These are phyloP conservation scores for Sisyra nigra DNA, from an alignment of 2,888 invertebrate species.

Conservation along the genomic window DNA sequence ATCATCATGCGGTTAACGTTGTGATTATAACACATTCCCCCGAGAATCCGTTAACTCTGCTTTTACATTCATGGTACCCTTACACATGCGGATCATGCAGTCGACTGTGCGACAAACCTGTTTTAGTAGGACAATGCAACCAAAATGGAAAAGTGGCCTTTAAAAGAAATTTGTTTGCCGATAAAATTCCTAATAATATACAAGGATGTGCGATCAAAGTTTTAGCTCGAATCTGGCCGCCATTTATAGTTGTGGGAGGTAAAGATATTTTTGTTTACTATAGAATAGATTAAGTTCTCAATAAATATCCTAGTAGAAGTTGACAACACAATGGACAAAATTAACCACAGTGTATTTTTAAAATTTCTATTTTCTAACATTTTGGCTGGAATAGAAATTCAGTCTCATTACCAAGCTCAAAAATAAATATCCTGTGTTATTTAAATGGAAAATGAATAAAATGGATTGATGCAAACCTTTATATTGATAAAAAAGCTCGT, in stretches of 20 bases:
- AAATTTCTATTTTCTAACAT: no score
- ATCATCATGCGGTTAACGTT: conserved; percentile 1
- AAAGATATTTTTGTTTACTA: no score
- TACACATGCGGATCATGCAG: conserved; percentile 5
- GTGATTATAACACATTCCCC: conserved; percentile 2
- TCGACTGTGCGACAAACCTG: not conserved
- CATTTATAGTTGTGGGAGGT: not conserved
- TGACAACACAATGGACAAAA: no score
- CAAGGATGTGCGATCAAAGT: conserved; percentile 5
- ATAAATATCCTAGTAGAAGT: no score
- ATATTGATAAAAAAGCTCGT: no score
- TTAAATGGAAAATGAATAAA: no score
- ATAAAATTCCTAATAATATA: conserved; percentile 3
- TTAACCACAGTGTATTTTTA: no score
- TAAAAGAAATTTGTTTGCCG: not conserved
- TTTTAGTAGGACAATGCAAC: not conserved
- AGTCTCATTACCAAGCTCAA: no score
- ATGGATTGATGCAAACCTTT: no score
- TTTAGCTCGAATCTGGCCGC: not conserved
- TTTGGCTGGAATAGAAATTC: no score
- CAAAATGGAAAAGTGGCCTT: not conserved
- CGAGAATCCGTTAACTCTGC: not conserved
- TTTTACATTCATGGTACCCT: conserved; percentile 5
- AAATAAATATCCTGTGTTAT: no score
- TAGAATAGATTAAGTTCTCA: no score